Evolutionary conservation across 2,113 vertebrate species (phyloP).

Genomic region (Geococcyx californianus): DNA sequence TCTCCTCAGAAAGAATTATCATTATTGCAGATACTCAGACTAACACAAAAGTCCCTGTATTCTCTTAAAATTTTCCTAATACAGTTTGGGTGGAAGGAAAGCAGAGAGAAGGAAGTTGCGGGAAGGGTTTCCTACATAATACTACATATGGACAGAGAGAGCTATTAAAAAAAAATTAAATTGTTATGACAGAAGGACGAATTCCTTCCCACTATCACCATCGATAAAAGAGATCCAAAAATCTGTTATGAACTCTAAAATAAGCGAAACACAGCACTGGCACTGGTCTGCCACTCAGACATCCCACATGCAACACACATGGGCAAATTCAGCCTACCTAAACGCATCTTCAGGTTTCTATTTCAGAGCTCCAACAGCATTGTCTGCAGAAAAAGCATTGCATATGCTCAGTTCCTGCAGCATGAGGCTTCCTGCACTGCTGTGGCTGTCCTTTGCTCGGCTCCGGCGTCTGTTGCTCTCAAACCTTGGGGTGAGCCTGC

Average conservation of each 20-base stretch:
- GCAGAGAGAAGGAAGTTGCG: background rate
- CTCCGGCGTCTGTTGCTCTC: accelerated
- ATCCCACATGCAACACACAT: background rate
- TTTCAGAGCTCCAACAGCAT: background rate
- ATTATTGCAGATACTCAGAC: background rate
- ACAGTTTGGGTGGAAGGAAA: background rate
- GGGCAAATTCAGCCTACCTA: background rate
- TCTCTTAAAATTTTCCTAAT: background rate
- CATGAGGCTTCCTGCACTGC: background rate
- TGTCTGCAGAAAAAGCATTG: accelerated
- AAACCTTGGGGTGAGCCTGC: background rate
- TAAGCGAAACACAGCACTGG: background rate
- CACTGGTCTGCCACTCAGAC: background rate
- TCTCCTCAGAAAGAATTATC: background rate
- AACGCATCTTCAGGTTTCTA: background rate
- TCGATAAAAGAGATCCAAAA: background rate
- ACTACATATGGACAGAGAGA: background rate
- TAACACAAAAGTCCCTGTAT: background rate
- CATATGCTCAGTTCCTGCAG: accelerated
- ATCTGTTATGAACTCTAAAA: background rate
- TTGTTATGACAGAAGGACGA: background rate
- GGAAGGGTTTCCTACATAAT: background rate
- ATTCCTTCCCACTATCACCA: background rate
- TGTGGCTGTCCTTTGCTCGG: accelerated
- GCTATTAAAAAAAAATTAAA: background rate